phyloP scores from a whole-genome alignment of 2,113 vertebrate genomes.

The Lophotis ruficrista region DNA sequence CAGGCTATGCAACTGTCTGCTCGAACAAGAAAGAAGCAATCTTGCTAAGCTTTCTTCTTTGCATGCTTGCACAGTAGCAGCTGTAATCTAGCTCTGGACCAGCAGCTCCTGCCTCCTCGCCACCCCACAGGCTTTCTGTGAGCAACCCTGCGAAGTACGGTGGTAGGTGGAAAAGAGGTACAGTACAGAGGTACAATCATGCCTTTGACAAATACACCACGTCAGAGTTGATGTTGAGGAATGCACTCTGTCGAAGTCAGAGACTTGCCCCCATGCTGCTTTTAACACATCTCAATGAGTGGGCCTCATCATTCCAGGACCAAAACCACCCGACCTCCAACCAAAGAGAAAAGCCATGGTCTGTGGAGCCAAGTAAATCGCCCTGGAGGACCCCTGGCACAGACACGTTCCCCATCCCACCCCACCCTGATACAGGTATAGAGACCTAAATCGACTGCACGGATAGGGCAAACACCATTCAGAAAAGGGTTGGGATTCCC shows the following conservation, averaged over 20 bases:
- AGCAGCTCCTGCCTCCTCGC: neutral
- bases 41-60: neutral
- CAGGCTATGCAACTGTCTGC: neutral
- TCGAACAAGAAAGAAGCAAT: neutral
- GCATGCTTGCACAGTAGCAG: neutral
- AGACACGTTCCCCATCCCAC: neutral
- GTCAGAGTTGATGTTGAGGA: neutral
- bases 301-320: neutral
- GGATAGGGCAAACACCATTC: neutral
- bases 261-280: neutral
- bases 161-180: neutral
- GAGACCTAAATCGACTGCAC: neutral
- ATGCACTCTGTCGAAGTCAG: neutral
- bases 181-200: neutral
- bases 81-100: neutral
- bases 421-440: neutral
- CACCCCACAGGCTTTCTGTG: neutral
- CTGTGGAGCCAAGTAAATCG: neutral
- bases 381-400: neutral
- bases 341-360: accelerated
- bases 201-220: neutral
- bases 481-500: neutral
- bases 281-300: neutral
- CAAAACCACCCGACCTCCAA: neutral
- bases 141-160: neutral